A percentile compares a stretch with the other conserved stretches of the same genome.
Conservation (phyloP, 1,140 invertebrate species). For the Rhynchophorus ferrugineus region DNA sequence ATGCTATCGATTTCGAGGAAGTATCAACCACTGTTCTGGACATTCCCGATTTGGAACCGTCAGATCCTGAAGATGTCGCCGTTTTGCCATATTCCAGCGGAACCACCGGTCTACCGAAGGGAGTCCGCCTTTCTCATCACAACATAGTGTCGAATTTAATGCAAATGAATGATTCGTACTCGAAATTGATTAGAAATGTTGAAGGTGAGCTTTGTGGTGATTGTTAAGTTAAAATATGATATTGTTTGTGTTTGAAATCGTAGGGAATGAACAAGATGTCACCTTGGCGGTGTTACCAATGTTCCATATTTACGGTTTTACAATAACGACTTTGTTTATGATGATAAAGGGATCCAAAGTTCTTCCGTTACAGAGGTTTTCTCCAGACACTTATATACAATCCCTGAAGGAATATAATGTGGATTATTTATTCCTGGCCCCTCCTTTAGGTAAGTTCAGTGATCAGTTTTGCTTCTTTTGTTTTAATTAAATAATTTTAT, state of each 20-base stretch:
- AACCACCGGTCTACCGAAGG: constrained; percentile 87
- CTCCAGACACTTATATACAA: constrained; percentile 53
- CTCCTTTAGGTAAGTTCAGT: constrained; percentile 58
- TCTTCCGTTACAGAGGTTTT: constrained; percentile 68
- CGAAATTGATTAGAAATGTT: constrained; percentile 17
- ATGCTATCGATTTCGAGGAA: constrained; percentile 51
- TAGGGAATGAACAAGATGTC: constrained; percentile 49
- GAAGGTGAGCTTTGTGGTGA: constrained; percentile 16
- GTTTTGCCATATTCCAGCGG: constrained; percentile 70
- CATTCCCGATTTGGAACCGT: constrained; percentile 40
- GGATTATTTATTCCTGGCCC: constrained; percentile 51
- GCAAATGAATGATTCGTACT: constrained; percentile 29
- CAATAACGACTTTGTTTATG: constrained; percentile 46
- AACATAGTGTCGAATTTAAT: constrained; percentile 50
- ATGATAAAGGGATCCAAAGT: constrained; percentile 57
- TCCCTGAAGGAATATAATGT: constrained; percentile 50
- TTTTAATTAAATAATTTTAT: not conserved
- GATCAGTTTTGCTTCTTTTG: no score
- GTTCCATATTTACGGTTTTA: constrained; percentile 80
- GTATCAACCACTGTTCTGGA: constrained; percentile 40
- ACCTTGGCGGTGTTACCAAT: constrained; percentile 65
- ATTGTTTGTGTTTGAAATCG: constrained; percentile 16
- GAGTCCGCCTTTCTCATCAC: constrained; percentile 69
- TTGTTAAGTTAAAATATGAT: not conserved
- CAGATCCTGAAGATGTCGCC: constrained; percentile 43